These are phyloP conservation scores for Tribolium castaneum DNA, from an alignment of 1,140 invertebrate species.

Conservation along the genomic window DNA sequence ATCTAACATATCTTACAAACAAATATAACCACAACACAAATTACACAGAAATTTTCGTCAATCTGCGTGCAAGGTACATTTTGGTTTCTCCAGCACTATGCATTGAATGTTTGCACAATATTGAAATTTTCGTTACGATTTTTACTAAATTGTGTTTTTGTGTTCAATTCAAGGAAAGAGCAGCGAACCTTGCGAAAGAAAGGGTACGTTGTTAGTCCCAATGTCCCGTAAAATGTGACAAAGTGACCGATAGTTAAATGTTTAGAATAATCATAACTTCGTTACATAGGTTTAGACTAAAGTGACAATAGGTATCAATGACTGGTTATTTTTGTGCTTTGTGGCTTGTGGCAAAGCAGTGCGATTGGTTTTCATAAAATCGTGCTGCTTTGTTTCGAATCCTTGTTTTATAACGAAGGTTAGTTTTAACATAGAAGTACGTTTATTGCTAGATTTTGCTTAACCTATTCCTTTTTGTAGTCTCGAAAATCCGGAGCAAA, in stretches of 20 bases:
- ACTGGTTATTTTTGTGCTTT: not conserved
- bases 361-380: not conserved
- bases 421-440: not conserved
- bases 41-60: slow-evolving; percentile 12
- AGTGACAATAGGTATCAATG: not conserved
- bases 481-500: slow-evolving; percentile 22
- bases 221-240: not conserved
- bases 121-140: not conserved
- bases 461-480: slow-evolving; percentile 35
- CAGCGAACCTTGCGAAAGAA: slow-evolving; percentile 61
- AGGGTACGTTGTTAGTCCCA: slow-evolving; percentile 58
- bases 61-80: slow-evolving; percentile 6
- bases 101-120: slow-evolving; percentile 13
- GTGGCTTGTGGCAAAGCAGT: not conserved
- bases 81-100: slow-evolving; percentile 1
- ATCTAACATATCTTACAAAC: slow-evolving; percentile 17
- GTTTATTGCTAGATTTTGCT: slow-evolving; percentile 17
- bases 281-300: not conserved
- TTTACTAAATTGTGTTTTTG: slow-evolving; percentile 50
- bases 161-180: slow-evolving; percentile 62
- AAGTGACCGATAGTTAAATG: not conserved
- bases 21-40: slow-evolving; percentile 29
- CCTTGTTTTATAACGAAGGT: slow-evolving; percentile 24
- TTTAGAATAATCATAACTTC: not conserved
- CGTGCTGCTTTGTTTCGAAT: not conserved